Evolutionary conservation across 2,113 vertebrate species (phyloP), one percentile per base, ranked within the genome.

Genomic region (Osmerus mordax): DNA sequence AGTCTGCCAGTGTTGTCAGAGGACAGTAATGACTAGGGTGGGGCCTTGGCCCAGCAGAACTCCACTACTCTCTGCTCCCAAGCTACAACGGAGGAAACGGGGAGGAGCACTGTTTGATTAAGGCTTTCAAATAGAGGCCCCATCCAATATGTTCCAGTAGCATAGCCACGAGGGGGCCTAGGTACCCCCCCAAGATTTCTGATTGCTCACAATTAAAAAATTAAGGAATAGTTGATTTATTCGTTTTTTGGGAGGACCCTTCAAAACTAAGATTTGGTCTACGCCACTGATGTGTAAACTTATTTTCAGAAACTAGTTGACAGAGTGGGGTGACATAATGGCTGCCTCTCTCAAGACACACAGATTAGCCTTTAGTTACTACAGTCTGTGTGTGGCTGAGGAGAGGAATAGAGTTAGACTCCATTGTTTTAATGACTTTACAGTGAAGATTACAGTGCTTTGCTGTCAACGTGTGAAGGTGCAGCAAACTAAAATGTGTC

Each of bases 81-180:
- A 19, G 78, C 62, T 81, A 84, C 80, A 78, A 80, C 82, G 67
- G 81, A 70, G 69, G 72, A 82, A 77, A 64, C 74, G 72, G 77
- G 70, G 81, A 82, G 81, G 70, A 72, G 78, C 73, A 72, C 67
- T 88, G 88, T 89, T 89, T 89, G 87, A 84, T 87, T 89, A 89
- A 89, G 87, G 82, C 86, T 88, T 89, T 89, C 84, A 89, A 90
- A 90, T 89, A 90, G 82, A 85, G 83, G 70, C 80, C 77, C 81
- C 14, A 56, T 18, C 54, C 54, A 15, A 56, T 18, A 15, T 18
- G 54, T 15, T n/a, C 14, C 54, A 56, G 14, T 15, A 3, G n/a
- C 54, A n/a, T 56, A 56, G 16, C 54, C 4, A 56, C 81, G 78
- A 41, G 36, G 36, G 36, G 36, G 36, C 36, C 36, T 41, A 41